A percentile compares a stretch with the other conserved stretches of the same genome.
Evolutionary conservation across 2,797 vertebrate species (phyloP).

Genomic region (Acanthurus leucopareius): DNA sequence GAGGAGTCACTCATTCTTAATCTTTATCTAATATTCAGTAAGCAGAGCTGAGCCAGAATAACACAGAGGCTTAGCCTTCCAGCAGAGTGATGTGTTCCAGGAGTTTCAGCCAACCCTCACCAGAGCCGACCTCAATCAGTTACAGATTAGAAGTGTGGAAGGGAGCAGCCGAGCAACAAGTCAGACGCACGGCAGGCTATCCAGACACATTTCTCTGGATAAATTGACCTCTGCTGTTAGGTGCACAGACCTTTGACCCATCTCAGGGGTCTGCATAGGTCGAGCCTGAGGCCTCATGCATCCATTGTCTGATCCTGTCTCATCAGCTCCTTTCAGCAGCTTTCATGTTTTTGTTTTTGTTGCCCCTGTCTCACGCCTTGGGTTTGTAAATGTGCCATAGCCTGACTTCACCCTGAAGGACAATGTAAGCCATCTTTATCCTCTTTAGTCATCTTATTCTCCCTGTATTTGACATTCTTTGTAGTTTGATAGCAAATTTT

Average conservation of each 20-base stretch:
- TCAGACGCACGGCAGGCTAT: constrained; percentile 53
- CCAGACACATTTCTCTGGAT: constrained; percentile 45
- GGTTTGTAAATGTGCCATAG: constrained; percentile 2
- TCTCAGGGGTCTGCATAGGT: constrained; percentile 44
- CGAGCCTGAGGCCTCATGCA: constrained; percentile 43
- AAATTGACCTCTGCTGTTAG: constrained; percentile 53
- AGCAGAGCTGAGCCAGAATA: constrained; percentile 21
- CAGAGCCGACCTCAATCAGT: constrained; percentile 53
- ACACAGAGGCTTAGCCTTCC: constrained; percentile 39
- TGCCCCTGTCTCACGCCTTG: neutral
- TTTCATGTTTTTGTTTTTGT: constrained; percentile 48
- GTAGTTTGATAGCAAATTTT: neutral
- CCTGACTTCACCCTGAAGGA: neutral
- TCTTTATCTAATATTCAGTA: constrained; percentile 14
- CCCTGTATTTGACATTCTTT: neutral
- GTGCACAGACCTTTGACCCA: constrained; percentile 52
- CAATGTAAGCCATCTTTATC: neutral
- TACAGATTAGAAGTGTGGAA: constrained; percentile 61
- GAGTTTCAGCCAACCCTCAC: constrained; percentile 36
- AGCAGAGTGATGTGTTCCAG: constrained; percentile 64
- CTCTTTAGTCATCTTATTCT: neutral
- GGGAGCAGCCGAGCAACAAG: constrained; percentile 45
- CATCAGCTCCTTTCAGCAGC: constrained; percentile 55
- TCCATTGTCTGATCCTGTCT: constrained; percentile 61
- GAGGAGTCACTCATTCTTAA: neutral